Evolutionary conservation across 1,140 invertebrate species (phyloP).

Genomic region (Delia radicum): DNA sequence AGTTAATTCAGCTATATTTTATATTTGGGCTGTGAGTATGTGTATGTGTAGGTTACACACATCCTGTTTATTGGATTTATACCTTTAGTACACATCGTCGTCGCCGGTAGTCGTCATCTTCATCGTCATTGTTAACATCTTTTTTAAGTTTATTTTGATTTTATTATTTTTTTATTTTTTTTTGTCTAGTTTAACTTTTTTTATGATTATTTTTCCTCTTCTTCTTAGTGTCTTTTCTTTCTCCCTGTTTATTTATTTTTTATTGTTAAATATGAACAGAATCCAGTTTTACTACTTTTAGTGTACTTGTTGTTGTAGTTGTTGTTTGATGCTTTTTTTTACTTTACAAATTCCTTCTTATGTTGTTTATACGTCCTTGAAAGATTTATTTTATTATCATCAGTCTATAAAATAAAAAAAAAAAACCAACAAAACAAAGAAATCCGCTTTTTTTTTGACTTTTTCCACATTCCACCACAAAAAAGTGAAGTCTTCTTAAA

Average conservation of each 20-base stretch:
- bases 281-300: not conserved
- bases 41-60: too few species aligned
- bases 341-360: too few species aligned
- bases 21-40: too few species aligned
- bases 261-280: not conserved
- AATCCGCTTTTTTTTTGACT: not conserved
- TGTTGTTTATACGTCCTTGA: conserved; percentile 9
- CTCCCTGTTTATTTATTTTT: not conserved
- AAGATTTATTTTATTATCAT: conserved; percentile 16
- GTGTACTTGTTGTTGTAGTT: not conserved
- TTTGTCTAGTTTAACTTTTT: not conserved
- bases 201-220: not conserved
- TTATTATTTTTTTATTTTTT: not conserved
- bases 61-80: not conserved
- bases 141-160: not conserved
- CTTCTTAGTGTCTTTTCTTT: not conserved
- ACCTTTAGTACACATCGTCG: not conserved
- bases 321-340: not conserved
- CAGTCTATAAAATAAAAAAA: not conserved
- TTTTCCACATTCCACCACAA: not conserved
- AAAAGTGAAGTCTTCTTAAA: not conserved
- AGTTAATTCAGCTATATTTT: too few species aligned
- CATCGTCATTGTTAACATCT: not conserved
- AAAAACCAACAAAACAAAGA: not conserved
- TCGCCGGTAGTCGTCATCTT: not conserved